phyloP scores from a whole-genome alignment of 2,113 vertebrate species.

The Spermophilus dauricus region DNA sequence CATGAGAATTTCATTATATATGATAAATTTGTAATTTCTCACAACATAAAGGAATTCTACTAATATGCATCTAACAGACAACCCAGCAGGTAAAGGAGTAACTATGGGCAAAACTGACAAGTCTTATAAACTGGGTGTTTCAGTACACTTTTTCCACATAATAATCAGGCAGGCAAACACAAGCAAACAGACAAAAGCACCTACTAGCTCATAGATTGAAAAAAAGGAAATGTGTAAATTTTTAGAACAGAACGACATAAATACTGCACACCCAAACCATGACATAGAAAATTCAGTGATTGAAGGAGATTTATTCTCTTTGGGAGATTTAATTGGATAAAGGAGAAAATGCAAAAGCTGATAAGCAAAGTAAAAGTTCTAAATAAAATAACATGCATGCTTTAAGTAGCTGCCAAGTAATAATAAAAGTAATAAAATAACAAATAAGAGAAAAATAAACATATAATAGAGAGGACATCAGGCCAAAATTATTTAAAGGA shows the following conservation, averaged over 20 bases:
- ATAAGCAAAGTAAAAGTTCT: not conserved
- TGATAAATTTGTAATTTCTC: not conserved
- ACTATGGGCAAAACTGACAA: not conserved
- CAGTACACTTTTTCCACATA: not conserved
- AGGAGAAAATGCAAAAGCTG: not conserved
- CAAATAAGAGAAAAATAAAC: not conserved
- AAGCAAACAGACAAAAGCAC: not conserved
- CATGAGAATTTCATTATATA: not conserved
- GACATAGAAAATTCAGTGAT: not conserved
- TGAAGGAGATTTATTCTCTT: not conserved
- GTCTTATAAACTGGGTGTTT: not conserved
- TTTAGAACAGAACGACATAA: not conserved
- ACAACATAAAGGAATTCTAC: not conserved
- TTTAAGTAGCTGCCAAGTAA: not conserved
- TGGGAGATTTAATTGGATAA: not conserved
- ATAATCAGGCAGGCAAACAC: not conserved
- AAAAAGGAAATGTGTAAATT: not conserved
- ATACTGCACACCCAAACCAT: not conserved
- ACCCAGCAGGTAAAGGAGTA: not conserved
- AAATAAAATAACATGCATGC: not conserved
- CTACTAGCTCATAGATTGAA: not conserved
- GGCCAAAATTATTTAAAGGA: not conserved
- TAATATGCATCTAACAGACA: not conserved
- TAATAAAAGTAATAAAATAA: not conserved
- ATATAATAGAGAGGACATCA: not conserved